Base-by-base conservation (phyloP, 2,888 invertebrate genomes). In the Belgica antarctica region DNA sequence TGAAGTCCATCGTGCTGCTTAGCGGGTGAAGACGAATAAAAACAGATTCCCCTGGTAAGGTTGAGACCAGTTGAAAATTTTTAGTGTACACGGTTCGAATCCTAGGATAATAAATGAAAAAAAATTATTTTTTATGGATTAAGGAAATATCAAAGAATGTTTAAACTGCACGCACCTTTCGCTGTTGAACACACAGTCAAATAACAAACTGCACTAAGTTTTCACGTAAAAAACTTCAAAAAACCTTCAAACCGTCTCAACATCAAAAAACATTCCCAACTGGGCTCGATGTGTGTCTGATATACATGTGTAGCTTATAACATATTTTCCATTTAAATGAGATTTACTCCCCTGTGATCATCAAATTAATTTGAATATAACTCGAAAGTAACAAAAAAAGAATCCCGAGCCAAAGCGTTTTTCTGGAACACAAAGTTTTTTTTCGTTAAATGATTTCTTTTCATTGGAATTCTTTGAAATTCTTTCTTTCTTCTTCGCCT, bases 281-380 rank as follows among this genome's bases (percentile, higher is more conserved):
- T 27, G 59, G 27, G 25, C 24, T 17, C n/a, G 24, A 22, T 27
- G 15, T 5, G 12, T 59, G 59, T 59, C 52, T 41, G 52, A 52
- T 52, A 46, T 46, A 46, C 46, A 46, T 46, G 15, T 46, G 46
- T 46, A 46, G 46, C 46, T 46, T 46, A 46, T 12, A 46, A 46
- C 46, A 46, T 46, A 19, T 59, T 59, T 59, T 59, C 27, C 59
- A 59, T 59, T 59, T 59, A 59, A 59, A 59, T 59, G 59, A 59
- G 59, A 59, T 59, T 59, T 59, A 59, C 59, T 59, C 59, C 59
- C 59, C 59, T 59, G 59, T 59, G 59, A 59, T 59, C 59, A 59
- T 59, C 59, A 59, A 59, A 59, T 59, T 59, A 59, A 59, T 59
- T 59, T 59, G 59, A 59, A 59, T 59, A 59, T 59, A 59, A 59